Percentiles rank a stretch among this genome's conserved stretches.
Evolutionary conservation across 2,888 invertebrate species (phyloP).

Genomic region (Drosophila siamana): DNA sequence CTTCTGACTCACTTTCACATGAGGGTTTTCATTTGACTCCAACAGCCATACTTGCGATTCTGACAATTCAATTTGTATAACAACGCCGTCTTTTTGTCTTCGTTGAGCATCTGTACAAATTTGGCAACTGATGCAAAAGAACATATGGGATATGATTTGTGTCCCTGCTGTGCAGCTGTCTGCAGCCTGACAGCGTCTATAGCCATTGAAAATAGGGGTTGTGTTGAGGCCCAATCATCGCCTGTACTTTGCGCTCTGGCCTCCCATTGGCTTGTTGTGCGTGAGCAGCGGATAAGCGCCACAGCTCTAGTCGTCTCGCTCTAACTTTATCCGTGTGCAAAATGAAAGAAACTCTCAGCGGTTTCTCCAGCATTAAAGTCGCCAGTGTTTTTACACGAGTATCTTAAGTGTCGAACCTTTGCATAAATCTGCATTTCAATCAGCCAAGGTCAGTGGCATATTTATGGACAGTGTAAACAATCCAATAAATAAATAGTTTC

Average conservation of each 20-base stretch:
- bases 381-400: neutral
- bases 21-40: neutral
- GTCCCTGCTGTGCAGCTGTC: constrained; percentile 47
- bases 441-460: constrained; percentile 62
- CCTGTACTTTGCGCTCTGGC: constrained; percentile 18
- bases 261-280: constrained; percentile 52
- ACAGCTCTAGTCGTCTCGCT: constrained; percentile 63
- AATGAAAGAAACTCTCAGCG: constrained; percentile 61
- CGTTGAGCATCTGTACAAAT: constrained; percentile 50
- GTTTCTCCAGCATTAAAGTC: constrained; percentile 37
- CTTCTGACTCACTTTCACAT: no score
- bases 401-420: constrained; percentile 24
- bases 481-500: constrained; percentile 12
- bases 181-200: constrained; percentile 1
- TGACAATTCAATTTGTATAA: constrained; percentile 33
- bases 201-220: constrained; percentile 44
- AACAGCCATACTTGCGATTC: constrained; percentile 17
- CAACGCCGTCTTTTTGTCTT: constrained; percentile 37
- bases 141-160: constrained; percentile 24
- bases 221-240: constrained; percentile 43
- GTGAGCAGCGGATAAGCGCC: constrained; percentile 57
- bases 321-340: constrained; percentile 70
- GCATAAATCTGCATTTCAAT: constrained; percentile 64
- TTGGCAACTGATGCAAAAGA: constrained; percentile 38
- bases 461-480: constrained; percentile 37